A percentile compares a stretch with the other conserved stretches of the same genome.
Conservation (phyloP, 2,113 vertebrate species). For the Drymodes brunneopygia region DNA sequence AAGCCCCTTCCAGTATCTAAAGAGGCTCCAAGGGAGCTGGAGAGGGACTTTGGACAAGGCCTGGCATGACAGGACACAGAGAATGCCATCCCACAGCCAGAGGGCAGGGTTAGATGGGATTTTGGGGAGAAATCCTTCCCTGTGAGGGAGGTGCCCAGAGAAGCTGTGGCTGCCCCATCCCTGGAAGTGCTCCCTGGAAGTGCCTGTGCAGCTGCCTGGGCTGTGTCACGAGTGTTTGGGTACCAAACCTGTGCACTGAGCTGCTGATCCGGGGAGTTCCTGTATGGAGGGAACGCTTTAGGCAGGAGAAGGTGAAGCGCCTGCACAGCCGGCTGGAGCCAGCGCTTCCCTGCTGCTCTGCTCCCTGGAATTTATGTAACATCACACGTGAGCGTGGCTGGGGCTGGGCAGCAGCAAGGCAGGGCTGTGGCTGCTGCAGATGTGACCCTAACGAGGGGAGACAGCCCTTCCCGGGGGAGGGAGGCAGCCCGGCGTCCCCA, state of each 20-base stretch:
- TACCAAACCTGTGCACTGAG: fast-evolving
- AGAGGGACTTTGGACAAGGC: no score
- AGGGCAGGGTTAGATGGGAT: background rate
- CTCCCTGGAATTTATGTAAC: background rate
- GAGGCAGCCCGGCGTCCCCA: background rate
- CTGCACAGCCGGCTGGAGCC: background rate
- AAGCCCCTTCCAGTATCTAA: background rate
- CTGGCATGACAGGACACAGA: background rate
- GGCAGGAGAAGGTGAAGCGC: background rate
- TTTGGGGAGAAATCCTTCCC: background rate
- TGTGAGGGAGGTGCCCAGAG: background rate
- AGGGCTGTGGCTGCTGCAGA: background rate
- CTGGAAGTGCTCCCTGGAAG: background rate
- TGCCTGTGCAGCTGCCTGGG: background rate
- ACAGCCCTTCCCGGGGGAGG: background rate
- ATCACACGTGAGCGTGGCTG: background rate
- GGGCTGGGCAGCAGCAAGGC: background rate
- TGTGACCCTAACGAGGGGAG: background rate
- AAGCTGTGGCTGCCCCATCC: background rate
- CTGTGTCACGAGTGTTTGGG: fast-evolving
- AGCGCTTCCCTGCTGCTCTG: background rate
- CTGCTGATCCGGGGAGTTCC: fast-evolving
- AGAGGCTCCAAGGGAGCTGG: background rate
- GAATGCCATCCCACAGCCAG: background rate
- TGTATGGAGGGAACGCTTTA: fast-evolving